These are phyloP conservation scores for Lithophane semibrunnea DNA, from an alignment of 2,888 invertebrate genomes.

Conservation along the genomic window DNA sequence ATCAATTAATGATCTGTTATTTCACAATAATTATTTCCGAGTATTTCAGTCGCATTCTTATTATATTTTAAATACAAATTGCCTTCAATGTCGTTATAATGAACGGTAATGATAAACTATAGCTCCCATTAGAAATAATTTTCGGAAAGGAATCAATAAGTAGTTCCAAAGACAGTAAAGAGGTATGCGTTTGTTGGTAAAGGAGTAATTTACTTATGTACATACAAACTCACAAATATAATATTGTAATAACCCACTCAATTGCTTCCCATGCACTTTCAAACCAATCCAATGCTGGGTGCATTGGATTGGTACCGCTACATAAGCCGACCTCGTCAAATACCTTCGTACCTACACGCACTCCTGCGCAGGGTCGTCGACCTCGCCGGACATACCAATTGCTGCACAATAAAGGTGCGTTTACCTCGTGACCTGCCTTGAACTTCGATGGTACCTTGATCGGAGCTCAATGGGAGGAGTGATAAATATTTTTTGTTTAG, in stretches of 20 bases:
- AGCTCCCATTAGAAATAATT: too few relatives aligned
- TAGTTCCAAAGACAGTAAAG: too few relatives aligned
- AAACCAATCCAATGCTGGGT: background rate
- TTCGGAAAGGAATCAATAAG: too few relatives aligned
- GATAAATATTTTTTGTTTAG: background rate
- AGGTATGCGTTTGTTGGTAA: too few relatives aligned
- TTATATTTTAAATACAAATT: background rate
- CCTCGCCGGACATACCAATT: conserved; percentile 84
- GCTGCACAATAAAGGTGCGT: conserved; percentile 85
- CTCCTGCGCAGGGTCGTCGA: conserved; percentile 73
- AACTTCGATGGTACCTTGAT: conserved; percentile 75
- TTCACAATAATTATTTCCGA: background rate
- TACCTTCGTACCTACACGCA: conserved; percentile 67
- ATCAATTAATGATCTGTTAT: background rate
- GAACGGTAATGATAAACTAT: background rate
- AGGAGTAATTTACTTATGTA: too few relatives aligned
- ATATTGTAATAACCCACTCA: background rate
- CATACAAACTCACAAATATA: background rate
- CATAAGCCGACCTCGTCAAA: conserved; percentile 50
- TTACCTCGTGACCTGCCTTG: conserved; percentile 85
- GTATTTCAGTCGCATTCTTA: background rate
- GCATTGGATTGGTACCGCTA: too few relatives aligned
- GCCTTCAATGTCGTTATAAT: background rate
- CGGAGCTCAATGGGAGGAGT: conserved; percentile 10
- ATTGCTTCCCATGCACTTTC: background rate